Evolutionary conservation across 1,140 invertebrate genomes (phyloP).

Genomic region (Drosophila navojoa): DNA sequence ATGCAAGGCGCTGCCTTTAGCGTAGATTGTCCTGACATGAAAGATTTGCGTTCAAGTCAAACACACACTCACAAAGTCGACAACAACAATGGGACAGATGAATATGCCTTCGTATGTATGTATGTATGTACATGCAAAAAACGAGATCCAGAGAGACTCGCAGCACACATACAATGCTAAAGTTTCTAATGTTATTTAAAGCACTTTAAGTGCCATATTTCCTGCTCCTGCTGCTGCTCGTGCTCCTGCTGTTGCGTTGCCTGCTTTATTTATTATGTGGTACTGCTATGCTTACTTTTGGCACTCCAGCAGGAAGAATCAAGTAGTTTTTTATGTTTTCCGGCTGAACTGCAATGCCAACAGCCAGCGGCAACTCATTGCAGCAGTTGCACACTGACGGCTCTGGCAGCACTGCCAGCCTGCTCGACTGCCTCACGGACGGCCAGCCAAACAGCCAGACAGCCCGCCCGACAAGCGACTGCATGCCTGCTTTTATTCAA

Average conservation of each 20-base stretch:
- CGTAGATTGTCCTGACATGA: slow-evolving; percentile 68
- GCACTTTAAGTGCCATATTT: slow-evolving; percentile 82
- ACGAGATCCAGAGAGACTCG: slow-evolving; percentile 10
- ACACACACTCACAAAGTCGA: slow-evolving; percentile 79
- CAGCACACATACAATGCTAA: slow-evolving; percentile 44
- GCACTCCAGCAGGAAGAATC: slow-evolving; percentile 78
- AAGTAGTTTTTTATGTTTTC: slow-evolving; percentile 82
- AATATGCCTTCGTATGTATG: slow-evolving; percentile 3
- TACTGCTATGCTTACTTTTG: slow-evolving; percentile 78
- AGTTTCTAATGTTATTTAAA: slow-evolving; percentile 83
- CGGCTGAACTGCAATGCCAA: slow-evolving; percentile 80
- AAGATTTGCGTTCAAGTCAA: slow-evolving; percentile 78
- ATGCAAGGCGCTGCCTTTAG: slow-evolving; percentile 58
- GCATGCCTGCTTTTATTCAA: slow-evolving; percentile 72
- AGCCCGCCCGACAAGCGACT: slow-evolving; percentile 9
- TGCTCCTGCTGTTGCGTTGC: slow-evolving; percentile 33
- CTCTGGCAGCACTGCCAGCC: slow-evolving; percentile 23
- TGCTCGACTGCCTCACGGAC: slow-evolving; percentile 12
- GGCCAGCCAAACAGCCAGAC: background rate
- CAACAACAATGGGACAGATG: slow-evolving; percentile 45
- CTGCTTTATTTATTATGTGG: slow-evolving; percentile 78
- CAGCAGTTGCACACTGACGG: slow-evolving; percentile 45
- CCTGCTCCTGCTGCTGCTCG: slow-evolving; percentile 47
- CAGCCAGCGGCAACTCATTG: slow-evolving; percentile 58
- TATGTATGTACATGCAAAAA: slow-evolving; percentile 8